These are phyloP conservation scores for Sesamia inferens DNA, from an alignment of 2,888 invertebrate species.

Conservation along the genomic window DNA sequence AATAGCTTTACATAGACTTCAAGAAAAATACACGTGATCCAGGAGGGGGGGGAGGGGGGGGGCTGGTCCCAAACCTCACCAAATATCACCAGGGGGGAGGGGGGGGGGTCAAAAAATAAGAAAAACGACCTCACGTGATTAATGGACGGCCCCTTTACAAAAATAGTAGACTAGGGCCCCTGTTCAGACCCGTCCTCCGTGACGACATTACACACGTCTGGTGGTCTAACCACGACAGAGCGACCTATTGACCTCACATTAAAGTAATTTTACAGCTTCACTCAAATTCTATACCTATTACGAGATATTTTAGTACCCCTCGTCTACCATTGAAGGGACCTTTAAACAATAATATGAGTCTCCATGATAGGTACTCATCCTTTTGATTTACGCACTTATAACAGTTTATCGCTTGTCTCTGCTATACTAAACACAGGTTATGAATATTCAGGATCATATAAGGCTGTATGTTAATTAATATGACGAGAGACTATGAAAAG, in stretches of 20 bases:
- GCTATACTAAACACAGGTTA: constrained; percentile 13
- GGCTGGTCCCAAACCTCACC: too few species aligned
- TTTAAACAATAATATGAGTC: constrained; percentile 32
- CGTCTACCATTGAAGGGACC: constrained; percentile 12
- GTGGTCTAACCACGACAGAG: constrained; percentile 28
- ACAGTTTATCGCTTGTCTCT: constrained; percentile 40
- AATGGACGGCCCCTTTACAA: too few species aligned
- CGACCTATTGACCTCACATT: constrained; percentile 35
- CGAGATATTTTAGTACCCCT: constrained; percentile 31
- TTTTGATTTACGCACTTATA: constrained; percentile 29
- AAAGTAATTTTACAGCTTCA: constrained; percentile 36
- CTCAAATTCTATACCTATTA: constrained; percentile 35
- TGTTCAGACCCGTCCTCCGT: too few species aligned
- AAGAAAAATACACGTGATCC: too few species aligned
- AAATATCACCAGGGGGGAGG: too few species aligned
- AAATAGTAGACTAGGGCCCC: too few species aligned
- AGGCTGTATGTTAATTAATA: constrained; percentile 36
- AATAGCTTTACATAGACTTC: too few species aligned
- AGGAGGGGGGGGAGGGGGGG: too few species aligned
- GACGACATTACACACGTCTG: constrained; percentile 2
- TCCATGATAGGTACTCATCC: constrained; percentile 19
- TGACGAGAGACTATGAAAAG: constrained; percentile 15
- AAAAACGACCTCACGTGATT: too few species aligned
- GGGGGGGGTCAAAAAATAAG: too few species aligned
- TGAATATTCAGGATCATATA: constrained; percentile 55